phyloP scores from a whole-genome alignment of 2,113 vertebrate species.

The Corythornis vintsioides region DNA sequence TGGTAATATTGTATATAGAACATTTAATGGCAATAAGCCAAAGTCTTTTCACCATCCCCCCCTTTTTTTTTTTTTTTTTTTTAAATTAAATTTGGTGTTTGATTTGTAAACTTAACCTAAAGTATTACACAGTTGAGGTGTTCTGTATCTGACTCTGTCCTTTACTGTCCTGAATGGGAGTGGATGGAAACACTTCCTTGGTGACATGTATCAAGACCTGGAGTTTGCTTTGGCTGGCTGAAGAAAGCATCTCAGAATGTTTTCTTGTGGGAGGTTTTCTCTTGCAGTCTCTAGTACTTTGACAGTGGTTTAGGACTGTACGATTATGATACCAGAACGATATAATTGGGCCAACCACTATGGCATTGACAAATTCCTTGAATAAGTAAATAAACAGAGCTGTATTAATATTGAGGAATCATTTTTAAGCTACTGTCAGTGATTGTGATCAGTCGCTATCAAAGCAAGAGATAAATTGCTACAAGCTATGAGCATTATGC shows the following conservation, averaged over 20 bases:
- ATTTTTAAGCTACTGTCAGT: conserved; percentile 7
- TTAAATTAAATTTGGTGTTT: conserved; percentile 8
- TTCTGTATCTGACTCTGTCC: not conserved
- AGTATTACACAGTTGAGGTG: not conserved
- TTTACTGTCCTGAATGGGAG: not conserved
- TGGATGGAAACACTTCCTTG: not conserved
- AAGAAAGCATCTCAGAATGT: not conserved
- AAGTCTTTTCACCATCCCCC: not conserved
- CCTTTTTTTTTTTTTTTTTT: not conserved
- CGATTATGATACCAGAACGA: not conserved
- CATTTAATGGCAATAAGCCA: conserved; percentile 1
- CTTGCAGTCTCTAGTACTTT: not conserved
- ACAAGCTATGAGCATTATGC: not conserved
- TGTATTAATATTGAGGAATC: not conserved
- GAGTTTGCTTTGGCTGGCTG: not conserved
- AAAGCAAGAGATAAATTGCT: not conserved
- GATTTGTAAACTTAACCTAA: not conserved
- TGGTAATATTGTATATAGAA: not conserved
- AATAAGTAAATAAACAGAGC: not conserved
- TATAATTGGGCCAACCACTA: not conserved
- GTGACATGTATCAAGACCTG: not conserved
- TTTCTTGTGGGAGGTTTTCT: not conserved
- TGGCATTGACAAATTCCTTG: not conserved
- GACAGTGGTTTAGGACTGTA: not conserved
- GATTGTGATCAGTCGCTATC: not conserved